Evolutionary conservation across 2,113 vertebrate genomes (phyloP).

Genomic region (Genyomyrus donnyi): DNA sequence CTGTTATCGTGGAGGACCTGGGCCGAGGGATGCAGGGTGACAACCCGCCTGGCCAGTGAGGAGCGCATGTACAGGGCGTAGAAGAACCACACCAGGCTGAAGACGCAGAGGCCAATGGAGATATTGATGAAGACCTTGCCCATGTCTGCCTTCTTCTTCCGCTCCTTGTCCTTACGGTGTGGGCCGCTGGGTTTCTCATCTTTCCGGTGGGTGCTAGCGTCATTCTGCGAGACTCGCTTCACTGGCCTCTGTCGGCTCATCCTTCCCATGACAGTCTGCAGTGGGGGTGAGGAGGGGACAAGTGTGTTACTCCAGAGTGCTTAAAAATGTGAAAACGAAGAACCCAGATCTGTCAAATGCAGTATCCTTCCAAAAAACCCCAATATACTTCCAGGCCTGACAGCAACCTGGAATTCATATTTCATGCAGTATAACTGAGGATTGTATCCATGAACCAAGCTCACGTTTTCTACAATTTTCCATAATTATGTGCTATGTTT

Average conservation of each 20-base stretch:
- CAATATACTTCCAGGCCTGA: not conserved
- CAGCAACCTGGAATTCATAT: constrained; percentile 1
- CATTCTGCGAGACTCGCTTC: constrained; percentile 55
- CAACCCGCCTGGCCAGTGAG: constrained; percentile 58
- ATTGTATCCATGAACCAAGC: not conserved
- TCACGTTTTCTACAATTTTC: not conserved
- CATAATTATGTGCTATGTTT: not conserved
- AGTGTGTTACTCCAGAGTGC: not conserved
- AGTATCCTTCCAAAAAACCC: not conserved
- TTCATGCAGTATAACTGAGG: not conserved
- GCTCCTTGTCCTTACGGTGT: constrained; percentile 63
- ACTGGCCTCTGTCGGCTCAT: constrained; percentile 59
- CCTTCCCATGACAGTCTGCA: constrained; percentile 36
- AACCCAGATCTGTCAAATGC: not conserved
- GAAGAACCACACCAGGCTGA: constrained; percentile 65
- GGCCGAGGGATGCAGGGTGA: constrained; percentile 68
- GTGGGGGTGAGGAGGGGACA: not conserved
- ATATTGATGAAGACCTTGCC: constrained; percentile 70
- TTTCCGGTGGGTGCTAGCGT: constrained; percentile 50
- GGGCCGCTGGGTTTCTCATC: constrained; percentile 56
- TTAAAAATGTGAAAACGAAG: not conserved
- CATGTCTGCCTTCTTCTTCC: constrained; percentile 64
- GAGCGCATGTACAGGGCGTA: constrained; percentile 66
- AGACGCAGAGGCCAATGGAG: constrained; percentile 65
- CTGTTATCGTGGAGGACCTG: constrained; percentile 60